Percentiles rank a stretch among this genome's conserved stretches.
Conservation (phyloP, 92 coral and sea anemone species). For the Ricordea florida region DNA sequence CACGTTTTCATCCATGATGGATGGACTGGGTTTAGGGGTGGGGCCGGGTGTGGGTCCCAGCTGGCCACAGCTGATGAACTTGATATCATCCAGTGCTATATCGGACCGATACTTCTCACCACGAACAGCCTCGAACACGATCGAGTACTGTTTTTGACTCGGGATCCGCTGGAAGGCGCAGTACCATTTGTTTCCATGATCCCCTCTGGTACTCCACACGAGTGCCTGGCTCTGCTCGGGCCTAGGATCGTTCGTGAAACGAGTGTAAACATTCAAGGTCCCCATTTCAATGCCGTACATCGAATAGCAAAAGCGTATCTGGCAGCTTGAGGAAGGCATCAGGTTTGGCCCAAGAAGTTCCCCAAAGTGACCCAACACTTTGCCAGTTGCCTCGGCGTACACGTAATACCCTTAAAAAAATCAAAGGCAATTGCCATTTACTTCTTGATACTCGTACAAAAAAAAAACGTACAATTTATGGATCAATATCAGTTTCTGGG, state of each 20-base stretch:
- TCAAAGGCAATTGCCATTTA: no score
- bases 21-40: slow-evolving; percentile 54
- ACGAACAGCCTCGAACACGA: slow-evolving; percentile 79
- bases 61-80: slow-evolving; percentile 57
- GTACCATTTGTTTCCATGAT: slow-evolving; percentile 69
- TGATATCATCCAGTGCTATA: slow-evolving; percentile 82
- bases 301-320: slow-evolving; percentile 72
- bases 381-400: slow-evolving; percentile 72
- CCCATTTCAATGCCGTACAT: slow-evolving; percentile 85
- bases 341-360: slow-evolving; percentile 87
- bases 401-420: slow-evolving; percentile 71
- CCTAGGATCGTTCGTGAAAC: slow-evolving; percentile 60
- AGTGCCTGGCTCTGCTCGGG: slow-evolving; percentile 73
- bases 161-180: slow-evolving; percentile 26
- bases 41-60: slow-evolving; percentile 63
- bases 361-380: slow-evolving; percentile 71
- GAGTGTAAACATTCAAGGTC: slow-evolving; percentile 62
- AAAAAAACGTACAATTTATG: no score
- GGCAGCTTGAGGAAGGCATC: slow-evolving; percentile 64
- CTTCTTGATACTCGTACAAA: no score
- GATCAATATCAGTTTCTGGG: no score
- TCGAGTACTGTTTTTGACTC: slow-evolving; percentile 58
- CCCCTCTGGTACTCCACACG: slow-evolving; percentile 42
- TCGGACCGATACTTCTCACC: slow-evolving; percentile 79
- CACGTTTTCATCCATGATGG: slow-evolving; percentile 67